These are phyloP conservation scores for Thereva unica DNA, from an alignment of 2,888 invertebrate species.

Conservation along the genomic window DNA sequence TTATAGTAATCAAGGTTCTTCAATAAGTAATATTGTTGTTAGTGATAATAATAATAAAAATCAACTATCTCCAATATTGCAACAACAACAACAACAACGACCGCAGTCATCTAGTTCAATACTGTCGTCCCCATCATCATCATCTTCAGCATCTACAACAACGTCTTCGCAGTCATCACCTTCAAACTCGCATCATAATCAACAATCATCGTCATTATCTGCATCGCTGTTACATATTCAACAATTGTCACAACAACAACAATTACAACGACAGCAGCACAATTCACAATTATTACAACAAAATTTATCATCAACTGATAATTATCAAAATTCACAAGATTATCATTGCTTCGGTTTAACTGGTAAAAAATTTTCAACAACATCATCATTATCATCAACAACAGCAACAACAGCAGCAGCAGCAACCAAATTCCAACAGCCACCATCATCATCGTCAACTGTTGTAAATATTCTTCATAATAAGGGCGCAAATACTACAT, in stretches of 20 bases:
- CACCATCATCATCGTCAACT: slow-evolving; percentile 17
- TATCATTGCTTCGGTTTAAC: slow-evolving; percentile 20
- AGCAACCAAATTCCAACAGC: neutral
- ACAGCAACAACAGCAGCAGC: slow-evolving; percentile 12
- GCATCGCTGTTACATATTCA: slow-evolving; percentile 24
- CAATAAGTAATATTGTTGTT: slow-evolving; percentile 12
- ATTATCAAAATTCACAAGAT: slow-evolving; percentile 17
- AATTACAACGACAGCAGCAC: slow-evolving; percentile 16
- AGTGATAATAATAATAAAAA: slow-evolving; percentile 18
- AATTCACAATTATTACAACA: slow-evolving; percentile 21
- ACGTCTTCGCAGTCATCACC: slow-evolving; percentile 24
- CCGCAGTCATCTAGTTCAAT: slow-evolving; percentile 13
- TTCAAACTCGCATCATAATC: slow-evolving; percentile 9
- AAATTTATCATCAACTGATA: slow-evolving; percentile 10
- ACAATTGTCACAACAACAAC: slow-evolving; percentile 18
- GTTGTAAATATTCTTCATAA: slow-evolving; percentile 1
- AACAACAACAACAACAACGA: slow-evolving; percentile 25
- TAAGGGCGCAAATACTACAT: slow-evolving; percentile 36
- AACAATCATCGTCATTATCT: slow-evolving; percentile 22
- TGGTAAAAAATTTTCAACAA: slow-evolving; percentile 14
- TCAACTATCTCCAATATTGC: slow-evolving; percentile 25
- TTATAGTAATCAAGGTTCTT: neutral
- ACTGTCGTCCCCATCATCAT: slow-evolving; percentile 15
- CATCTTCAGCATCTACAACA: slow-evolving; percentile 10
- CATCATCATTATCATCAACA: slow-evolving; percentile 16